Evolutionary conservation across 2,797 vertebrate genomes (phyloP).

Genomic region (Lemur catta): DNA sequence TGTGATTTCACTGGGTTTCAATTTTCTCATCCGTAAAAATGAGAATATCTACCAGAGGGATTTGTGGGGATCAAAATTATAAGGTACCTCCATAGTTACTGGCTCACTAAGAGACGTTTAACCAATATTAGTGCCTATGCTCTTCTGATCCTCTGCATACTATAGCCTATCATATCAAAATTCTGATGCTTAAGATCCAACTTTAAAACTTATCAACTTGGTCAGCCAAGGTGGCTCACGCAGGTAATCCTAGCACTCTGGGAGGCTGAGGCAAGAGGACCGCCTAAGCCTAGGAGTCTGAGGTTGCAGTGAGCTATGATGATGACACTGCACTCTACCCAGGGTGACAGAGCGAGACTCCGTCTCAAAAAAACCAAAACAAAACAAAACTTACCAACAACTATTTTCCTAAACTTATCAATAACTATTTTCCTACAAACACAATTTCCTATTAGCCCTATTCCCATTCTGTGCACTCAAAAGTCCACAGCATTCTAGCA

Average conservation of each 20-base stretch:
- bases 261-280: background rate
- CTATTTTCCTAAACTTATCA: background rate
- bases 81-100: background rate
- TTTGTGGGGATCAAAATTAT: background rate
- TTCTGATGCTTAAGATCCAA: background rate
- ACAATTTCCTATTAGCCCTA: background rate
- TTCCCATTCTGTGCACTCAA: background rate
- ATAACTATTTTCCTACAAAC: slow-evolving; percentile 16
- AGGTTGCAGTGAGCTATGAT: background rate
- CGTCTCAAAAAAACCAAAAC: background rate
- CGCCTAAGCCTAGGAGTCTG: background rate
- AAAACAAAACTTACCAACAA: background rate
- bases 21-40: background rate
- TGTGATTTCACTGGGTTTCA: background rate
- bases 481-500: background rate
- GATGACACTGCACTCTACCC: background rate
- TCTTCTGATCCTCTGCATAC: background rate
- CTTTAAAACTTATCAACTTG: background rate
- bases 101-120: background rate
- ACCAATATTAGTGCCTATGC: background rate
- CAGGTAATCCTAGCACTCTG: background rate
- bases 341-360: background rate
- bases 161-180: slow-evolving; percentile 38
- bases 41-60: background rate
- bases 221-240: background rate